phyloP scores from a whole-genome alignment of 2,113 vertebrate species.

The Scortum barcoo region DNA sequence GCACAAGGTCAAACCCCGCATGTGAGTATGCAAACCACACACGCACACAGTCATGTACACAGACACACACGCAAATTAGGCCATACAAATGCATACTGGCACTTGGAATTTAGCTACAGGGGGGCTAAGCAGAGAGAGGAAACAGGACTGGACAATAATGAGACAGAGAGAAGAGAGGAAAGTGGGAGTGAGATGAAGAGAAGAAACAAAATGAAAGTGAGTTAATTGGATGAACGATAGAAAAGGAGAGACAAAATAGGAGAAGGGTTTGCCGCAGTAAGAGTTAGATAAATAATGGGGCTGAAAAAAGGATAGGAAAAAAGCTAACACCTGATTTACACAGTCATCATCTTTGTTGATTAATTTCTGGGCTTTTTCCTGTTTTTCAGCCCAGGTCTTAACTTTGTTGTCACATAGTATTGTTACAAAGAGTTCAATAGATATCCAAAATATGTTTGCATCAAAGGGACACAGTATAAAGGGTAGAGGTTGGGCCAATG shows the following conservation, averaged over 20 bases:
- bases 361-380: background rate
- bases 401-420: background rate
- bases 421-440: background rate
- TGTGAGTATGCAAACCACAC: constrained; percentile 42
- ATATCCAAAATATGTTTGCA: background rate
- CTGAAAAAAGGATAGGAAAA: background rate
- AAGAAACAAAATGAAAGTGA: constrained; percentile 4
- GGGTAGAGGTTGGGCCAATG: background rate
- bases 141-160: constrained; percentile 27
- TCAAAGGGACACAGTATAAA: background rate
- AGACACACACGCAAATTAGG: constrained; percentile 55
- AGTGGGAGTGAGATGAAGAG: constrained; percentile 1
- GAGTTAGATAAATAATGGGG: background rate
- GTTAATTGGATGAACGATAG: constrained; percentile 9
- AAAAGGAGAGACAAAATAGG: constrained; percentile 7
- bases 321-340: background rate
- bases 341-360: constrained; percentile 6
- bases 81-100: constrained; percentile 61
- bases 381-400: background rate
- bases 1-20: constrained; percentile 62
- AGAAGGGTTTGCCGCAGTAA: background rate
- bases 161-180: constrained; percentile 6
- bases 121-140: constrained; percentile 7
- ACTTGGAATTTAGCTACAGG: constrained; percentile 50
- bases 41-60: constrained; percentile 16